Evolutionary conservation across 2,113 vertebrate species (phyloP), one percentile per base, ranked within the genome.

Genomic region (Salvelinus fontinalis): DNA sequence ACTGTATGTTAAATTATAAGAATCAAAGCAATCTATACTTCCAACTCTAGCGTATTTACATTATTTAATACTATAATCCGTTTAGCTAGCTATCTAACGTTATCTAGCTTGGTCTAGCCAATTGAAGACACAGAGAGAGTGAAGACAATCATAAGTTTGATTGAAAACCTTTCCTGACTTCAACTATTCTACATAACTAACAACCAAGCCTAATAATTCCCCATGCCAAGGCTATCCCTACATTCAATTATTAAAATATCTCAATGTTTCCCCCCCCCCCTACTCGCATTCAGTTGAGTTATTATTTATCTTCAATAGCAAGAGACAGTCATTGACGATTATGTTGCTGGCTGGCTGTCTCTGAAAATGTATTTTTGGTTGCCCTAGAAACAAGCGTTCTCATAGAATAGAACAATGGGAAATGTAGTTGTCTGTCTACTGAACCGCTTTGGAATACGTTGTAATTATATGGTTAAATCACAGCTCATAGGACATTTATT

Each of bases 331-430:
- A 27, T 27, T 66, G n/a, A 67, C 66, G 12, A 6, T 18, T 27
- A 11, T 29, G 16, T 29, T 31, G 26, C 14, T 67, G 14, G 65
- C 12, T 31, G 11, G 8, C 16, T 31, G 29, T 0, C 7, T 44
- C 39, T 44, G 39, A 44, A 44, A 44, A 44, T 44, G 9, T 67
- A 31, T 67, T 34, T 29, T 51, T 74, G 75, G 75, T 76, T 24
- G 34, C 67, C 75, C 22, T 76, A 57, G 75, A 39, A 39, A 76
- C 67, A 18, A 59, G 62, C 44, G 39, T 54, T 48, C 22, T 18
- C 16, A n/a, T 22, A 18, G n/a, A 29, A 75, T 62, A 64, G 2
- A 16, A 14, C 44, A 18, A 67, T 75, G 74, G 74, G 74, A 75
- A 75, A 75, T 31, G 39, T 67, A 75, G 74, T 75, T 54, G 9